Percentiles rank a stretch among this genome's conserved stretches.
phyloP scores from a whole-genome alignment of 2,797 vertebrate genomes.

The Pseudopleuronectes americanus region DNA sequence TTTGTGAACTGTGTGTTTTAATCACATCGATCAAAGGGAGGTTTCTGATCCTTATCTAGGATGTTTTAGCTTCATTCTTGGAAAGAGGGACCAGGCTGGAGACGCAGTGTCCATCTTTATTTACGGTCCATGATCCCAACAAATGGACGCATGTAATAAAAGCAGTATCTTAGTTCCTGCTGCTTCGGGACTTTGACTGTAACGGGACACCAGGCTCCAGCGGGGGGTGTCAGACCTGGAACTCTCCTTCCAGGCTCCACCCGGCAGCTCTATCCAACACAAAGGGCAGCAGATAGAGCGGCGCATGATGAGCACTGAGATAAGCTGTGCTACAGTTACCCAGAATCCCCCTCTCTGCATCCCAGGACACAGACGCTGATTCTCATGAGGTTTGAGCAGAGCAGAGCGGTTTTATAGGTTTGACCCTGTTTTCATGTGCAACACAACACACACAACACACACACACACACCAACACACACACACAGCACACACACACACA shows the following conservation, averaged over 20 bases:
- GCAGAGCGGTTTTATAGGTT: constrained; percentile 50
- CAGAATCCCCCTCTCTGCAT: constrained; percentile 28
- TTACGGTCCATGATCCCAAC: too few species aligned
- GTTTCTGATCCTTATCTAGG: too few species aligned
- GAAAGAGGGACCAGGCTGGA: too few species aligned
- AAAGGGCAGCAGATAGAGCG: constrained; percentile 7
- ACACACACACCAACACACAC: neutral
- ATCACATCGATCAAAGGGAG: too few species aligned
- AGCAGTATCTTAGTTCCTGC: neutral
- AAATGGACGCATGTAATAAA: too few species aligned
- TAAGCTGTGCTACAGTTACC: constrained; percentile 35
- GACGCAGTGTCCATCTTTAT: too few species aligned
- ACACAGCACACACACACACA: constrained; percentile 1
- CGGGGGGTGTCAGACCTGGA: neutral
- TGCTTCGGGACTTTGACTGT: neutral
- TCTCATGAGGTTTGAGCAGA: constrained; percentile 19
- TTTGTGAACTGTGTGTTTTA: too few species aligned
- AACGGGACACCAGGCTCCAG: neutral
- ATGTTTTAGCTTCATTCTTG: too few species aligned
- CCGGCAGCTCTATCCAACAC: constrained; percentile 4
- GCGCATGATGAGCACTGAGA: constrained; percentile 3
- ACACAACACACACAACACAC: constrained; percentile 6
- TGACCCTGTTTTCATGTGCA: constrained; percentile 53
- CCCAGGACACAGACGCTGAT: constrained; percentile 23
- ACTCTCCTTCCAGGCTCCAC: neutral